Conservation (phyloP, 2,888 invertebrate species). For the Callosobruchus maculatus region DNA sequence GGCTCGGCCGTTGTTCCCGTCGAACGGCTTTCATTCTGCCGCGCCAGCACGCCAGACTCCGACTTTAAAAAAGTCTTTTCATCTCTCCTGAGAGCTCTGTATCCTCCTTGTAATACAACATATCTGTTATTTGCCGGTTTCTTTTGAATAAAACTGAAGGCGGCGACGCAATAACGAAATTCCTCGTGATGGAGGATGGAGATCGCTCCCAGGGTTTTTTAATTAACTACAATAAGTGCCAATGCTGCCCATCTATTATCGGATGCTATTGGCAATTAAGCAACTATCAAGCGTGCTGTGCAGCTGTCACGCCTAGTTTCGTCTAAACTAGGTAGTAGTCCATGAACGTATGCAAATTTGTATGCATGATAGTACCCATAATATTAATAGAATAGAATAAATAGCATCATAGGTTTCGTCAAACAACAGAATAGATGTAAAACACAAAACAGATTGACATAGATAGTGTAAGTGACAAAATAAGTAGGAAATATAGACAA, state of each 20-base stretch:
- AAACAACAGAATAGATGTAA: too few species aligned
- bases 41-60: slow-evolving; percentile 21
- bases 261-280: background rate
- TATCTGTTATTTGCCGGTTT: slow-evolving; percentile 47
- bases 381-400: too few species aligned
- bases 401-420: too few species aligned
- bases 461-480: too few species aligned
- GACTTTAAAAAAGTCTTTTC: slow-evolving; percentile 47
- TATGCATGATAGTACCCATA: too few species aligned
- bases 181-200: background rate
- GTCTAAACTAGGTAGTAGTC: too few species aligned
- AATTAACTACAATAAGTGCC: background rate
- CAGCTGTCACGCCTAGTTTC: background rate
- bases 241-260: background rate
- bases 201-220: background rate
- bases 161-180: background rate
- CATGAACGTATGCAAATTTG: too few species aligned
- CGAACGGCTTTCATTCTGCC: slow-evolving; percentile 39
- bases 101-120: slow-evolving; percentile 46
- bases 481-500: too few species aligned
- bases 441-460: too few species aligned
- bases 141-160: slow-evolving; percentile 32
- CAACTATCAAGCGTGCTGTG: background rate
- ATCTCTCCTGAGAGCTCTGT: slow-evolving; percentile 35
- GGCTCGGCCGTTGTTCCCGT: slow-evolving; percentile 41